Evolutionary conservation across 2,113 vertebrate genomes (phyloP), one percentile per base, ranked within the genome.

Genomic region (Herpetotheres cachinnans): DNA sequence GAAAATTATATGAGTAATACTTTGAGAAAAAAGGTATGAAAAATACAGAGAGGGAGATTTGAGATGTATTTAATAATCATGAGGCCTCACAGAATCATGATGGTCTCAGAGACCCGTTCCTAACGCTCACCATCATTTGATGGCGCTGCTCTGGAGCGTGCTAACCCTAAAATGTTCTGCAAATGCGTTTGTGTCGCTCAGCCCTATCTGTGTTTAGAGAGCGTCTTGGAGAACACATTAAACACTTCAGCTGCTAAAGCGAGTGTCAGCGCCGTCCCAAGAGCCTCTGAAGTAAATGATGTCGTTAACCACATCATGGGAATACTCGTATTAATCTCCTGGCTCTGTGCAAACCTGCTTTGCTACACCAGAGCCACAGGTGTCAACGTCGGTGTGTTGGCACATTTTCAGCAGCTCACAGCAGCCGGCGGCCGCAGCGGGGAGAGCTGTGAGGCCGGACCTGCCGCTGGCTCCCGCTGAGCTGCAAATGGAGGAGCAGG

Each of bases 1-100:
- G 94, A 94, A 96, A 97, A 95, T 94, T 93, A 89, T 34, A 52
- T 97, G 95, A 97, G 82, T 95, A 97, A 97, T 95, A 66, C 91
- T 95, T 91, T 69, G 82, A 95, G 89, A 89, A 85, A 83, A 82
- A 95, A 95, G 82, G 62, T 82, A 96, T 54, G 66, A 96, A 95
- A 93, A 95, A 95, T n/a, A 92, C 11, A n/a, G 34, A 63, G 58
- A 69, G 70, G 62, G 87, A 93, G 86, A 77, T 77, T 63, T 89
- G 65, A 21, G 27, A 84, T 38, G 70, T 61, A 42, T 93, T 95
- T 82, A 92, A 79, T 73, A 95, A 91, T 47, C 49, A 63, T 3
- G 2, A 74, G 77, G 69, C n/a, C 67, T 84, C 5, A 2, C 56
- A 62, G 80, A 76, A 93, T 58, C 89, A 52, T 34, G 95, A 72